Evolutionary conservation across 2,888 invertebrate genomes (phyloP).

Genomic region (Ditylenchus weischeri): DNA sequence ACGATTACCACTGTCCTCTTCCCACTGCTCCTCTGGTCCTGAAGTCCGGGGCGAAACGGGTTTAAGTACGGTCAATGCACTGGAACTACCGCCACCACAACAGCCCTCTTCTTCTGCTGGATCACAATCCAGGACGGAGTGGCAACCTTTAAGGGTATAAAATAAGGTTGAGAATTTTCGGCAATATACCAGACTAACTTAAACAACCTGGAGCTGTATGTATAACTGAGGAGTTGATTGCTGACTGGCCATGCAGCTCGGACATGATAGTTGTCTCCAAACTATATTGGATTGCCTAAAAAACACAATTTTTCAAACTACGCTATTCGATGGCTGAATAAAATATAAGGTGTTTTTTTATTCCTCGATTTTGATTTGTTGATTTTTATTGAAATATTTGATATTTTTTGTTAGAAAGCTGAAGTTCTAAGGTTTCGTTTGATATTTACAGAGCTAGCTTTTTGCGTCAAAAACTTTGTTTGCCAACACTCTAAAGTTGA

Average conservation of each 20-base stretch:
- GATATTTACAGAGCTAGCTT: too few species aligned
- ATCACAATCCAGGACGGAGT: conserved; percentile 48
- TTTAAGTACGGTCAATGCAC: conserved; percentile 10
- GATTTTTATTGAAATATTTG: too few species aligned
- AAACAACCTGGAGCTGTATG: conserved; percentile 50
- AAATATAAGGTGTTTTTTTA: too few species aligned
- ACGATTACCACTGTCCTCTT: conserved; percentile 34
- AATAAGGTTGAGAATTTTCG: not conserved
- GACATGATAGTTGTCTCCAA: conserved; percentile 47
- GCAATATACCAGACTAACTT: not conserved
- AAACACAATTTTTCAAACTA: not conserved
- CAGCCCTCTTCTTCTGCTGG: conserved; percentile 35
- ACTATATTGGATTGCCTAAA: conserved; percentile 53
- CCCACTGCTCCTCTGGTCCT: conserved; percentile 52
- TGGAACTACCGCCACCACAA: not conserved
- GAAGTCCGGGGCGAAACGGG: conserved; percentile 28
- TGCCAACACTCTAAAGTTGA: too few species aligned
- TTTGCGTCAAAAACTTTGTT: too few species aligned
- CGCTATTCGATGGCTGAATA: too few species aligned
- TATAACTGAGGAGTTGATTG: conserved; percentile 49
- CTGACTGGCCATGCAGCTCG: conserved; percentile 43
- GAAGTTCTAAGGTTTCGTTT: too few species aligned
- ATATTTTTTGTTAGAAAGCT: too few species aligned
- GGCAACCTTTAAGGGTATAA: conserved; percentile 35
- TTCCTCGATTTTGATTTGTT: too few species aligned